A percentile compares a stretch with the other conserved stretches of the same genome.
phyloP scores from a whole-genome alignment of 2,113 vertebrate genomes.

The Steatornis caripensis region DNA sequence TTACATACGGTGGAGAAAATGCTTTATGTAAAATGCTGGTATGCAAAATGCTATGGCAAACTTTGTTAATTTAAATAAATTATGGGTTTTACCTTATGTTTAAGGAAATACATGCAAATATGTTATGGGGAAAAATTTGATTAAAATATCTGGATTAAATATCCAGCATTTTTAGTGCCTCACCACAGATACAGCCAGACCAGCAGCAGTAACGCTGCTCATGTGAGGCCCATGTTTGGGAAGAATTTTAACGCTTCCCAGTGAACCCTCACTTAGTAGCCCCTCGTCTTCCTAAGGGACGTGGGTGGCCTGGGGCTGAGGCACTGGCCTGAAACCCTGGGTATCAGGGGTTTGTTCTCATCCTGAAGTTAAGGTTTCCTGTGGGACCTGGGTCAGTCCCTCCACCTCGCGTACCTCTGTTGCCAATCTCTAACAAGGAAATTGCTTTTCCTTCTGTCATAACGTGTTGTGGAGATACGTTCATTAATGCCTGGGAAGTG shows the following conservation, averaged over 20 bases:
- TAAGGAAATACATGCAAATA: conserved; percentile 18
- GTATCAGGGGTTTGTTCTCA: conserved; percentile 60
- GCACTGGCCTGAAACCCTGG: conserved; percentile 29
- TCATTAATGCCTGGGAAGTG: conserved; percentile 58
- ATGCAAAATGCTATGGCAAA: background rate
- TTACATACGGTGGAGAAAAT: background rate
- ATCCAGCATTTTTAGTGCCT: background rate
- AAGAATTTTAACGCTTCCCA: background rate
- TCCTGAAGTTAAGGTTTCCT: conserved; percentile 55
- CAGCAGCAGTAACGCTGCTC: background rate
- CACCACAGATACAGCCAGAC: background rate
- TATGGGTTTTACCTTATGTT: background rate
- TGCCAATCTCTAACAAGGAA: conserved; percentile 54
- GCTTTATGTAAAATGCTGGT: background rate
- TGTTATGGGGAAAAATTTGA: background rate
- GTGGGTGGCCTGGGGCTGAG: background rate
- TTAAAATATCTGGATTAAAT: background rate
- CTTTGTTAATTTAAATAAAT: background rate
- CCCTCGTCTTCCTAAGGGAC: background rate
- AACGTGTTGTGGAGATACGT: background rate
- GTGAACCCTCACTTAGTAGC: conserved; percentile 15
- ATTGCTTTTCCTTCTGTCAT: conserved; percentile 61
- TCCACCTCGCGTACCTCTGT: conserved; percentile 44
- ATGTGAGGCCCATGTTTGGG: background rate
- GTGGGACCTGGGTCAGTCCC: conserved; percentile 32